phyloP scores from a whole-genome alignment of 2,888 invertebrate genomes.

The Tipula confusa region DNA sequence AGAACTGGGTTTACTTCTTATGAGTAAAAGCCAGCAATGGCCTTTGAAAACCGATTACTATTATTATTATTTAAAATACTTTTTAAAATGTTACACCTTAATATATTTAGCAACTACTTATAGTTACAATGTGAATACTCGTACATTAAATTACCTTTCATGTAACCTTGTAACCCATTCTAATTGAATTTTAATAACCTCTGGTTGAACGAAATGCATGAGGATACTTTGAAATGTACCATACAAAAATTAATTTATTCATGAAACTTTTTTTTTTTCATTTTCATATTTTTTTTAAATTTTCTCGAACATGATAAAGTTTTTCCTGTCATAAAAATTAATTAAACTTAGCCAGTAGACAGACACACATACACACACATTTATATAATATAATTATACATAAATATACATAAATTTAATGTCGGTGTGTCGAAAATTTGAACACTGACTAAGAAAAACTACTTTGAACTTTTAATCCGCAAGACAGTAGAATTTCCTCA shows the following conservation, averaged over 20 bases:
- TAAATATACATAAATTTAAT: no score
- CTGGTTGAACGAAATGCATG: background rate
- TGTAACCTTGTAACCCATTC: no score
- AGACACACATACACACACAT: background rate
- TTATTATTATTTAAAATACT: no score
- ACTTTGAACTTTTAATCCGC: constrained; percentile 15
- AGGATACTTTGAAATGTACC: background rate
- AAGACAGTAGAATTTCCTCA: background rate
- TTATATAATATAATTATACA: background rate
- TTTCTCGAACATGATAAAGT: background rate
- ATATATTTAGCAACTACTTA: no score
- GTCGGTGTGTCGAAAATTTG: no score
- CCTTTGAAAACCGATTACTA: no score
- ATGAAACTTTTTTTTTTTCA: background rate
- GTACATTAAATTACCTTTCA: no score
- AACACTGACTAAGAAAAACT: background rate
- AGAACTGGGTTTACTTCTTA: no score
- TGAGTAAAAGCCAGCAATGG: no score
- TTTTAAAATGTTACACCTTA: no score
- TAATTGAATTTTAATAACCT: background rate
- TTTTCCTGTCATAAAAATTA: background rate
- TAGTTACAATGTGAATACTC: no score
- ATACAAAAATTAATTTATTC: background rate
- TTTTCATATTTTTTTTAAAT: background rate
- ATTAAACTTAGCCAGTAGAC: background rate